Evolutionary conservation across 1,140 invertebrate genomes (phyloP), one percentile per base, ranked within the genome.

Genomic region (Hyles vespertilio): DNA sequence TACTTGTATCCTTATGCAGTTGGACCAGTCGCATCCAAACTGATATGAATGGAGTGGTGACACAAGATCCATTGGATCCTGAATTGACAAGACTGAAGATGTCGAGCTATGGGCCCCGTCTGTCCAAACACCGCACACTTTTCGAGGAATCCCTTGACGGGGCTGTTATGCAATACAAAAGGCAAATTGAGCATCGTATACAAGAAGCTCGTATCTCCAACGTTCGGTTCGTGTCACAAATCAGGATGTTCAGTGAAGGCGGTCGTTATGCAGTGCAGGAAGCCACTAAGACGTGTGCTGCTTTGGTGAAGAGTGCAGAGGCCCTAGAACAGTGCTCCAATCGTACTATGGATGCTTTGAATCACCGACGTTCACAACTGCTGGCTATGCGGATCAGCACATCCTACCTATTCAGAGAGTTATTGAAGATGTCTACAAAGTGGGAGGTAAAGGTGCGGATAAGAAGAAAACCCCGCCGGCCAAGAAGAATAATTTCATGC

Each of bases 211-310:
- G 82, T 45, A 68, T 83, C 7, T 76, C 76, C 0, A 85, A 81
- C 45, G 69, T 79, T 43, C 55, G 69, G 33, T 83, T 79, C 52
- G 62, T 80, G 43, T 69, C 74, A 8, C 55, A 74, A 33, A 52
- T 87, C n/a, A 79, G 74, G 51, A 58, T 87, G 51, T 78, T 79
- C 33, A 56, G 51, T 53, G 79, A 87, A 71, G 81, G 77, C 36
- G 82, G 82, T 10, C 67, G 36, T 2, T 85, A 79, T 63, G 56
- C 81, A 3, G 66, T 74, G 3, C 8, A 51, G 3, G 84, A 87
- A 56, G 77, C 77, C 5, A 33, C 58, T 1, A 81, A 70, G 51
- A 58, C 77, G 0, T 72, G 63, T 59, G 40, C 59, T 7, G 61
- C 66, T 3, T 53, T 84, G 22, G 58, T 74, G 5, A 80, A 67